Evolutionary conservation across 2,888 invertebrate genomes (phyloP).

Genomic region (Eledona agricola): DNA sequence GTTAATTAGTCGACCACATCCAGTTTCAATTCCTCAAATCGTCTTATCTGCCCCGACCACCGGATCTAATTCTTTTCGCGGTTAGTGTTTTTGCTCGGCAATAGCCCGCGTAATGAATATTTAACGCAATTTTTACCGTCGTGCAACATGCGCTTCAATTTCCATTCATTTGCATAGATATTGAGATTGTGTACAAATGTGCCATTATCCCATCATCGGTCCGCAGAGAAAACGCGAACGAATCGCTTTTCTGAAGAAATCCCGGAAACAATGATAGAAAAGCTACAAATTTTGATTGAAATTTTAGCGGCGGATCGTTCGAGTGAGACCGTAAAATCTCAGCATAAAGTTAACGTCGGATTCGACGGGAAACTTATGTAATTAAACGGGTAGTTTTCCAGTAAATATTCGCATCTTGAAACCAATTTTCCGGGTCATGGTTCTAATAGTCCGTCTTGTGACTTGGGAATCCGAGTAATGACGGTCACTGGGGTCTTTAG

Average conservation of each 20-base stretch:
- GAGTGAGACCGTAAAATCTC: slow-evolving; percentile 5
- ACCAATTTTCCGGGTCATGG: no score
- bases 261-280: slow-evolving; percentile 9
- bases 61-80: no score
- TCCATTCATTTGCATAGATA: slow-evolving; percentile 17
- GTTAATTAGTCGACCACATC: slow-evolving; percentile 15
- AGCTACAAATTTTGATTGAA: slow-evolving; percentile 16
- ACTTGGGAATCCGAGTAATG: no score
- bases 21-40: slow-evolving; percentile 1
- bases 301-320: slow-evolving; percentile 10
- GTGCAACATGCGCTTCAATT: slow-evolving; percentile 14
- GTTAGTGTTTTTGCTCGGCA: no score
- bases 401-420: no score
- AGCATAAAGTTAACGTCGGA: no score
- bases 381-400: no score
- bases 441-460: no score
- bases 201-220: neutral
- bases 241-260: slow-evolving; percentile 7
- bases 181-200: slow-evolving; percentile 2
- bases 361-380: no score
- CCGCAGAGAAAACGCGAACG: slow-evolving; percentile 10
- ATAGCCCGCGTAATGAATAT: slow-evolving; percentile 15
- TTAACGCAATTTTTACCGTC: slow-evolving; percentile 22
- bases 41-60: slow-evolving; percentile 5
- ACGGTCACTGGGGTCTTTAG: no score